Evolutionary conservation across 2,888 invertebrate species (phyloP).

Genomic region (Pyrrhia umbra): DNA sequence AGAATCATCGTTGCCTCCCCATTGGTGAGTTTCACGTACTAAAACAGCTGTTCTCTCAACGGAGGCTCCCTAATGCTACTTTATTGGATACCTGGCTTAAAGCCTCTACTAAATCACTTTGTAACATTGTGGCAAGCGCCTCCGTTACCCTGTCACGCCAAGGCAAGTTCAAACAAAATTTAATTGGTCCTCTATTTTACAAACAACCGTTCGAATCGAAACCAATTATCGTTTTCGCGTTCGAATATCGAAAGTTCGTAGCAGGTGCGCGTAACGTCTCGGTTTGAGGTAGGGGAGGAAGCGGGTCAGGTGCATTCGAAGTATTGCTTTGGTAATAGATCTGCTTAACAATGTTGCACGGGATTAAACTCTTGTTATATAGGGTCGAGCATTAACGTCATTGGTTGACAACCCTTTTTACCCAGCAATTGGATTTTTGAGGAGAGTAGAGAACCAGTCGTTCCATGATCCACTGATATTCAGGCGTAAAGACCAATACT

Average conservation of each 20-base stretch:
- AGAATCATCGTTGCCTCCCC: background rate
- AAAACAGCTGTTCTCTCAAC: background rate
- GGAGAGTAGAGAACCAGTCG: too few relatives aligned
- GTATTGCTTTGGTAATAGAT: too few relatives aligned
- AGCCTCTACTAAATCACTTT: constrained; percentile 28
- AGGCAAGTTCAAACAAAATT: constrained; percentile 80
- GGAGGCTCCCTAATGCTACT: background rate
- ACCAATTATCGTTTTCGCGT: constrained; percentile 88
- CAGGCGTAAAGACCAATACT: too few relatives aligned
- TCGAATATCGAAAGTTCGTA: constrained; percentile 86
- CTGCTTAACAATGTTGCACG: background rate
- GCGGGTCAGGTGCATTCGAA: constrained; percentile 54
- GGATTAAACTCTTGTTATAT: background rate
- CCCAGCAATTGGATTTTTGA: too few relatives aligned
- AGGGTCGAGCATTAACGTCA: too few relatives aligned
- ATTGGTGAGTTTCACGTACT: background rate
- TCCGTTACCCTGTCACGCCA: constrained; percentile 44
- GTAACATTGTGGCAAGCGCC: constrained; percentile 39
- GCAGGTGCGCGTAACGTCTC: constrained; percentile 83
- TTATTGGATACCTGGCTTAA: constrained; percentile 5
- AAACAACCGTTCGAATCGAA: constrained; percentile 85
- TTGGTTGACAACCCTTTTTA: too few relatives aligned
- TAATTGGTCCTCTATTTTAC: constrained; percentile 84
- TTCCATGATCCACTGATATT: too few relatives aligned
- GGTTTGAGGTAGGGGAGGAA: constrained; percentile 55